phyloP scores from a whole-genome alignment of 2,113 vertebrate species.

The Toxotes jaculatrix region DNA sequence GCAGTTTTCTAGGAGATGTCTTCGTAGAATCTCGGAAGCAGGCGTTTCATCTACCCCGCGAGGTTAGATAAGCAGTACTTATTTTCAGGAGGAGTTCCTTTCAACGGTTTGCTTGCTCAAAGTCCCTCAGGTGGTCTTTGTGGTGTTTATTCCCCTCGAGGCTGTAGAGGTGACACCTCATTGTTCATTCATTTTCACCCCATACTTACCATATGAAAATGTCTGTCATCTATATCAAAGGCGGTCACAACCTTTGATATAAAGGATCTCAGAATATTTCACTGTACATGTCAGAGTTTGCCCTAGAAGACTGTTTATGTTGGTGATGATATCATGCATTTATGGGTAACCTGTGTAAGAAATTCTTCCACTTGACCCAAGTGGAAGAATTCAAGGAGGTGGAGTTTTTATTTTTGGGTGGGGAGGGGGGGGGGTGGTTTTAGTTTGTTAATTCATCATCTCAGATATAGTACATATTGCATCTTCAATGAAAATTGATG shows the following conservation, averaged over 20 bases:
- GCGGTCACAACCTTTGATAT: constrained; percentile 59
- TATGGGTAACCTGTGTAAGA: constrained; percentile 31
- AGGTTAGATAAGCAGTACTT: constrained; percentile 15
- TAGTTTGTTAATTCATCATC: constrained; percentile 21
- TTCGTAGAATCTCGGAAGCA: constrained; percentile 15
- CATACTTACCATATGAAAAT: constrained; percentile 58
- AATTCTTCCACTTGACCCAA: constrained; percentile 1
- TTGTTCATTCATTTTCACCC: constrained; percentile 67
- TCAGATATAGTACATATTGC: constrained; percentile 13
- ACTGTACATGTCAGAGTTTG: constrained; percentile 20
- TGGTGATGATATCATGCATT: constrained; percentile 34
- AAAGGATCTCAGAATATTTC: constrained; percentile 39
- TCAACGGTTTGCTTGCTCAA: constrained; percentile 49
- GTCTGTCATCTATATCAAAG: constrained; percentile 71
- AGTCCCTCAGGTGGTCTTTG: constrained; percentile 50
- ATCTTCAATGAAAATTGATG: constrained; percentile 53
- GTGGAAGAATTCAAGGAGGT: neutral
- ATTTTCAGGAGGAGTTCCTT: constrained; percentile 43
- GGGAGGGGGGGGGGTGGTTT: neutral
- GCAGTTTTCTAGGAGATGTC: constrained; percentile 22
- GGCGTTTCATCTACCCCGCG: constrained; percentile 16
- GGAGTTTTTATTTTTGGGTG: neutral
- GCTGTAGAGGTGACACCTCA: constrained; percentile 66
- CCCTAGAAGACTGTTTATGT: constrained; percentile 32
- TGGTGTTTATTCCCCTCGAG: constrained; percentile 53